Base-by-base conservation (phyloP, 2,888 invertebrate genomes). In the Ditula angustiorana region DNA sequence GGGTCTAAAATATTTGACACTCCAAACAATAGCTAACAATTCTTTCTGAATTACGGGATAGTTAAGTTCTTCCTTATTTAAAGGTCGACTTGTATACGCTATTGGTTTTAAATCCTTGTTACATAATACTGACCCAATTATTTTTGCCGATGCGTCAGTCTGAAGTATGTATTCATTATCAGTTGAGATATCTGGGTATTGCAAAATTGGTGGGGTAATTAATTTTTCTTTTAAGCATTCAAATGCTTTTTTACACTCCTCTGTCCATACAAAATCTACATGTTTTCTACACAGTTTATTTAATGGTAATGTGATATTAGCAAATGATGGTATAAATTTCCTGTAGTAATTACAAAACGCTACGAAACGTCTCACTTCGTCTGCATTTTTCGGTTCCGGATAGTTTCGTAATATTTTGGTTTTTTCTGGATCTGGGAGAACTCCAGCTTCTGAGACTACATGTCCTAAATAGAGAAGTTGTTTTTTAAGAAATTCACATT, bases 401-500 rank as follows among this genome's bases (percentile, higher is more conserved):
- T 60, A 60, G 8, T 60, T 44, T 47, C 24, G 11, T 19, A 35
- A 10, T 7, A 19, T 2, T 24, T 21, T 35, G 10, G 10, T 35
- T 37, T 59, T 49, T 13, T 33, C 24, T 2, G 47, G 46, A 21
- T 58, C 58, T 28, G 49, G 47, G n/a, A 28, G 49, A 30, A 49
- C 21, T 33, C 50, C 50, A 2, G 50, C 11, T n/a, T 24, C 26
- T 10, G 35, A 35, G 1, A 52, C 52, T 8, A 44, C 21, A 19
- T 53, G 64, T 13, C 64, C 64, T 19, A 64, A 11, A 57, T 61
- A 67, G 26, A 60, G 35, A 2, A 64, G 26, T 47, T 52, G 28
- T 21, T 13, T 64, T 35, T 44, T 61, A 10, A 52, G 16, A 46
- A 67, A 67, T 26, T 67, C 10, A 5, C 64, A 63, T n/a, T n/a